Percentiles rank a stretch among this genome's conserved stretches.
Evolutionary conservation across 2,888 invertebrate species (phyloP).

Genomic region (Pristionchus exspectatus): DNA sequence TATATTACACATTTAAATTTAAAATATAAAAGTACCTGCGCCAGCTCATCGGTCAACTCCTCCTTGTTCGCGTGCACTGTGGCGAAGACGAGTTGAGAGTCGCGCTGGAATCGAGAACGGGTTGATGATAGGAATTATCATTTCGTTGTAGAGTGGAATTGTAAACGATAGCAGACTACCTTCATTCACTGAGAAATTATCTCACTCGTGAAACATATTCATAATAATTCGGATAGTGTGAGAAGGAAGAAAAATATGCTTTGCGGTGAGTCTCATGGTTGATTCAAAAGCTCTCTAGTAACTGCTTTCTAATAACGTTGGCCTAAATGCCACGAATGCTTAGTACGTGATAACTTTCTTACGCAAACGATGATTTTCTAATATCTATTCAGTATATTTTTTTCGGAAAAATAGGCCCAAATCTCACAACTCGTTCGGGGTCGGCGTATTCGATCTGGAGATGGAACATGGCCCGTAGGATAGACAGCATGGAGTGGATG

Average conservation of each 20-base stretch:
- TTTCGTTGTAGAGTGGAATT: no score
- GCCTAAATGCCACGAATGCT: no score
- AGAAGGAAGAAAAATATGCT: no score
- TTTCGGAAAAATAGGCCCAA: background rate
- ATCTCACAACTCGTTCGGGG: constrained; percentile 94
- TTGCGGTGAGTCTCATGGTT: no score
- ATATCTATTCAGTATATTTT: background rate
- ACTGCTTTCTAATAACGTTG: no score
- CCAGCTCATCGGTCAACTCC: constrained; percentile 77
- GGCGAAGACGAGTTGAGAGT: constrained; percentile 78
- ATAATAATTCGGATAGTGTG: no score
- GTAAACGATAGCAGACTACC: no score
- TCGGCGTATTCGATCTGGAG: constrained; percentile 96
- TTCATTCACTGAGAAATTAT: background rate
- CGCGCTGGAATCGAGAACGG: constrained; percentile 68
- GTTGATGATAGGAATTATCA: background rate
- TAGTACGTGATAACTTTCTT: no score
- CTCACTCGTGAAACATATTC: background rate
- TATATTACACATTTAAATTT: no score
- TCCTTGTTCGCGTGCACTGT: constrained; percentile 79
- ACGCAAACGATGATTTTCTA: no score
- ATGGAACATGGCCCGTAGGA: constrained; percentile 99
- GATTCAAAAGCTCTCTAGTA: no score
- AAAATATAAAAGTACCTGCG: constrained; percentile 45
- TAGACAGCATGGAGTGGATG: constrained; percentile 99